A percentile compares a stretch with the other conserved stretches of the same genome.
These are phyloP conservation scores for Micronycteris hirsuta DNA, from an alignment of 2,113 vertebrate genomes.

Conservation along the genomic window DNA sequence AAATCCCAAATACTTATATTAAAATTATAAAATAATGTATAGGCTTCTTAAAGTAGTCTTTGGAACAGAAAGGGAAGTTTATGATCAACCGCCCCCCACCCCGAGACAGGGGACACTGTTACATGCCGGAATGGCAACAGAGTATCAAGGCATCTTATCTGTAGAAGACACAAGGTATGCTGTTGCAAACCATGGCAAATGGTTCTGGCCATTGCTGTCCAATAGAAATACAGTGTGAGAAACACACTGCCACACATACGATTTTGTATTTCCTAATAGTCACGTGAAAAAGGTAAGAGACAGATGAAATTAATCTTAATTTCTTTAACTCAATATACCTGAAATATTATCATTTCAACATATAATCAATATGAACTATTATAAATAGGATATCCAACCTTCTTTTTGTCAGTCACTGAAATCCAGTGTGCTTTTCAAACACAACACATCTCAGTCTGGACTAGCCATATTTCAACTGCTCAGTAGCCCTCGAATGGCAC, in stretches of 20 bases:
- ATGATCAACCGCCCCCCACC: background rate
- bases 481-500: background rate
- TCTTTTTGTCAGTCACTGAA: background rate
- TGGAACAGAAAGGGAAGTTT: background rate
- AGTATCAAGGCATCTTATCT: background rate
- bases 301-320: background rate
- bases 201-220: background rate
- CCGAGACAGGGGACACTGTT: background rate
- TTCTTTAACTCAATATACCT: background rate
- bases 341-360: background rate
- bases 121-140: background rate
- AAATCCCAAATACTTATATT: background rate
- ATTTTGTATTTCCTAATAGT: background rate
- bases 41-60: background rate
- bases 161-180: background rate
- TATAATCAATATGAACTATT: background rate
- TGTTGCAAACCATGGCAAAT: background rate
- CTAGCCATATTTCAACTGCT: background rate
- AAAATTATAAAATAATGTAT: background rate
- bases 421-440: background rate
- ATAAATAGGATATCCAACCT: background rate
- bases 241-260: background rate
- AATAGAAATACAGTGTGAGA: background rate
- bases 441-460: background rate
- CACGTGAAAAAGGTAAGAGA: background rate